A percentile compares a stretch with the other conserved stretches of the same genome.
These are phyloP conservation scores for Spinus pinus DNA, from an alignment of 2,797 vertebrate genomes.

Conservation along the genomic window DNA sequence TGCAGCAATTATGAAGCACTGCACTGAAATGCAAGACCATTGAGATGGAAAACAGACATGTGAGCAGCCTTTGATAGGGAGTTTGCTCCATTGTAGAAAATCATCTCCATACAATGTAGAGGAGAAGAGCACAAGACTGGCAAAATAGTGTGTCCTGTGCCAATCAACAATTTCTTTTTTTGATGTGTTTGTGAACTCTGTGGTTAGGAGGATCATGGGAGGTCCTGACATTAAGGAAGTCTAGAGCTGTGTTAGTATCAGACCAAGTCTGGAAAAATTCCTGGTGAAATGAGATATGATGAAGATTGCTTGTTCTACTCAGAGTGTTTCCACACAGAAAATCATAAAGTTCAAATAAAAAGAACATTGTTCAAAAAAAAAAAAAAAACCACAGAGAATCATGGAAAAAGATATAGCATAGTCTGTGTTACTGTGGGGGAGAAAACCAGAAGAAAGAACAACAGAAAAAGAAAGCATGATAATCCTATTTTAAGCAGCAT, in stretches of 20 bases:
- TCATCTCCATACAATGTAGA: not conserved
- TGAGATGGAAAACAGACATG: not conserved
- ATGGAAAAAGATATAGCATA: not conserved
- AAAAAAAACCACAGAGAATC: not conserved
- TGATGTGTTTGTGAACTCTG: not conserved
- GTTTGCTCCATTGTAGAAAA: not conserved
- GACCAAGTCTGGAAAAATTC: not conserved
- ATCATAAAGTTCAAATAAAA: not conserved
- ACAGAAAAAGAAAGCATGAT: not conserved
- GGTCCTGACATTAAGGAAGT: not conserved
- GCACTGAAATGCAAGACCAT: not conserved
- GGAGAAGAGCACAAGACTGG: not conserved
- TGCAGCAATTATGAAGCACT: not conserved
- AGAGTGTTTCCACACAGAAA: not conserved
- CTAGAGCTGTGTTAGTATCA: not conserved
- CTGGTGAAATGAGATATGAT: not conserved
- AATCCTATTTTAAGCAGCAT: not conserved
- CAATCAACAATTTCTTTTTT: not conserved
- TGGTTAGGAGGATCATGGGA: not conserved
- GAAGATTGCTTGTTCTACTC: not conserved
- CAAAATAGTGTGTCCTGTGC: accelerated
- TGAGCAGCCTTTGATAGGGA: not conserved
- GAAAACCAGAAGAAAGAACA: not conserved
- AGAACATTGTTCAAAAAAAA: not conserved
- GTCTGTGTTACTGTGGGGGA: not conserved